A percentile compares a stretch with the other conserved stretches of the same genome.
Conservation (phyloP, 2,797 vertebrate genomes). For the Pelobates cultripes region DNA sequence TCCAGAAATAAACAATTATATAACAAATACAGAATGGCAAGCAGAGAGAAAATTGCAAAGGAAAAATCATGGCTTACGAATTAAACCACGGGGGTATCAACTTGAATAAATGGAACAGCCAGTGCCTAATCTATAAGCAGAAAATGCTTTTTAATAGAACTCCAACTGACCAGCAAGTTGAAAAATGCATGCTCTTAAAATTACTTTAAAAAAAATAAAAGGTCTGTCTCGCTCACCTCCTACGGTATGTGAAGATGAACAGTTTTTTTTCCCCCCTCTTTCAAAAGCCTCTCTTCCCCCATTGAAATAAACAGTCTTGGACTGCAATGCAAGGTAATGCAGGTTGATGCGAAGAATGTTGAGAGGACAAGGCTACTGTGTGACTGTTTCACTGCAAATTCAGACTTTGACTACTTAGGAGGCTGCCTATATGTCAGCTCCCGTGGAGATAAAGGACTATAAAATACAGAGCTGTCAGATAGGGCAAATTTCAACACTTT, state of each 20-base stretch:
- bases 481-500: constrained; percentile 30
- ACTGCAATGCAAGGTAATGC: constrained; percentile 14
- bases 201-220: neutral
- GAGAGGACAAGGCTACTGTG: neutral
- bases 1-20: constrained; percentile 47
- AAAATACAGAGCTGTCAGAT: constrained; percentile 27
- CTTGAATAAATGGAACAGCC: constrained; percentile 43
- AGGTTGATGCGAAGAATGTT: neutral
- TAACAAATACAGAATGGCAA: constrained; percentile 43
- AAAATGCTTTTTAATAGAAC: constrained; percentile 47
- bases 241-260: neutral
- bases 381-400: neutral
- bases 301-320: constrained; percentile 20
- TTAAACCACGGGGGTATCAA: constrained; percentile 43
- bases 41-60: constrained; percentile 48
- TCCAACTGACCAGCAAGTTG: constrained; percentile 36
- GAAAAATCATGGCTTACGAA: constrained; percentile 44
- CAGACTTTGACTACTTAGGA: constrained; percentile 17
- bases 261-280: no score
- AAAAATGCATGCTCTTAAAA: constrained; percentile 31
- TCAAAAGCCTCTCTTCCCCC: neutral
- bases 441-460: constrained; percentile 41
- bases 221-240: neutral
- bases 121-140: constrained; percentile 43
- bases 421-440: constrained; percentile 41